phyloP scores from a whole-genome alignment of 2,797 vertebrate genomes.

The Pelodytes ibericus region DNA sequence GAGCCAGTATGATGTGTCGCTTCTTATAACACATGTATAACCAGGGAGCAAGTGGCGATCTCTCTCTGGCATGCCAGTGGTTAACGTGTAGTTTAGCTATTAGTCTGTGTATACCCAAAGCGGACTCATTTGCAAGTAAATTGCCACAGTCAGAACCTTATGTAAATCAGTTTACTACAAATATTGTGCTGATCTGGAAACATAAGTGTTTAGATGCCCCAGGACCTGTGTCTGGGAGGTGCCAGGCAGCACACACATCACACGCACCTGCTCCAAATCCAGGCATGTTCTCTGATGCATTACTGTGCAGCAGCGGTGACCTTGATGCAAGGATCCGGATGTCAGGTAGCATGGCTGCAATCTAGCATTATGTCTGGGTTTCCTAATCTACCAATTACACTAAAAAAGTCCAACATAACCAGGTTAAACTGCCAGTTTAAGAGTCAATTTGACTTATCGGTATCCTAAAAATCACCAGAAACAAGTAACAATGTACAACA shows the following conservation, averaged over 20 bases:
- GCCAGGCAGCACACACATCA: background rate
- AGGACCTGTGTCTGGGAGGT: constrained; percentile 26
- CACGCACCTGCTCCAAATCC: constrained; percentile 36
- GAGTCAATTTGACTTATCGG: no score
- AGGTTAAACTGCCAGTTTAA: no score
- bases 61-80: background rate
- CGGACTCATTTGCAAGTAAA: constrained; percentile 51
- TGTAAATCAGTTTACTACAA: constrained; percentile 34
- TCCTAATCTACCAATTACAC: no score
- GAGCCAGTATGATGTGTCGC: no score
- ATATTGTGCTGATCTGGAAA: constrained; percentile 31
- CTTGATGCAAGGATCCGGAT: constrained; percentile 10
- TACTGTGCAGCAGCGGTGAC: constrained; percentile 2
- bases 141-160: constrained; percentile 48
- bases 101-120: constrained; percentile 12
- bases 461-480: no score
- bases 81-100: constrained; percentile 2
- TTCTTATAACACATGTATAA: background rate
- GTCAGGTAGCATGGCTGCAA: no score
- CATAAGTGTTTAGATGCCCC: constrained; percentile 50
- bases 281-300: constrained; percentile 4
- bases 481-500: no score
- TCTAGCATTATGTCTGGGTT: background rate
- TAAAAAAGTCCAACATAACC: no score
- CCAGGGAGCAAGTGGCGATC: background rate